Evolutionary conservation across 2,888 invertebrate genomes (phyloP), one percentile per base, ranked within the genome.

Genomic region (Meteorus cinctellus): DNA sequence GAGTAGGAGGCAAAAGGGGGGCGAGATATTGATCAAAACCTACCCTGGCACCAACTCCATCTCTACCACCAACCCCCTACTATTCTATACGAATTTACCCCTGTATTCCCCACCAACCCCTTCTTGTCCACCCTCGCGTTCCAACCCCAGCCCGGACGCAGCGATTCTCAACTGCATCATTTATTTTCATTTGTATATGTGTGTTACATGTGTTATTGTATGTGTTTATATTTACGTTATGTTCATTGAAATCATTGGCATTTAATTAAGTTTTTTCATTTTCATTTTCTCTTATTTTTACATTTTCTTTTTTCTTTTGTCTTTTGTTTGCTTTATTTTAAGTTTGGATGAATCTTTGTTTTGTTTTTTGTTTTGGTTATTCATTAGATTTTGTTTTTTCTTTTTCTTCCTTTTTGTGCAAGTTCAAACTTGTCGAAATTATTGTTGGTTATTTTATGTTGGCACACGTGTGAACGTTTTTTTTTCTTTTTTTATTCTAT

Each of bases 21-120:
- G 86, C 87, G 88, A 89, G 89, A 89, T 89, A 88, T 89, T 89
- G 89, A 89, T 89, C 89, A 89, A 89, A 89, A 89, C 87, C 89
- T 88, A 89, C 89, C 89, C 88, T 87, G 87, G 87, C 87, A 88
- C 86, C 87, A 85, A 86, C 86, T 62, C 74, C 77, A 76, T 77
- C 77, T 60, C 60, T 68, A 77, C 76, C 78, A 72, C 74, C 72
- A 79, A 79, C 76, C 77, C 81, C 74, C 70, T 71, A 69, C 74
- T 67, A 72, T 77, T 86, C 74, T 81, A 41, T 41, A 80, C 81
- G 78, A 81, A 83, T 84, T 78, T 82, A 76, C 79, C 81, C 82
- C 84, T 41, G 41, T 1, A 10, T 12, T 34, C 34, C 8, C 41
- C 12, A 12, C 41, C 41, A 41, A 41, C 41, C 79, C 81, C 82